Evolutionary conservation across 2,797 vertebrate genomes (phyloP).

Genomic region (Lepus townsendii): DNA sequence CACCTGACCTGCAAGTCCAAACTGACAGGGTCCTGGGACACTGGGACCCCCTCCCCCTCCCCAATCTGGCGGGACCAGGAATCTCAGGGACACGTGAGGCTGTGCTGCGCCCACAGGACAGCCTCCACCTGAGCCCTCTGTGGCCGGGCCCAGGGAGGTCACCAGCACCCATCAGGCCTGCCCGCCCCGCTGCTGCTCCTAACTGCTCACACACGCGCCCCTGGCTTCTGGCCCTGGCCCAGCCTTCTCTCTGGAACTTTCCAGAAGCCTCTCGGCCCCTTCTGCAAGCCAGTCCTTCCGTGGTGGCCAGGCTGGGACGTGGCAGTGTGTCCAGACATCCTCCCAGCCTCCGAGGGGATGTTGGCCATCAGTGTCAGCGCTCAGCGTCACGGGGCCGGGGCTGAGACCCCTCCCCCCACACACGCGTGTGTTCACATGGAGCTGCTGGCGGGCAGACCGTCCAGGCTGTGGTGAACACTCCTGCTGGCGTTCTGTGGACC

Average conservation of each 20-base stretch:
- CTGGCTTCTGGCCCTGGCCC: neutral
- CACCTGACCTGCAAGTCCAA: neutral
- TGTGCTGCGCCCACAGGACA: accelerated
- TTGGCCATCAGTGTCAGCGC: too few species aligned
- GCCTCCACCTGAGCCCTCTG: neutral
- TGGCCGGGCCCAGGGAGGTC: neutral
- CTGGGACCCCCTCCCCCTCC: neutral
- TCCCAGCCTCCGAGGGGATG: neutral
- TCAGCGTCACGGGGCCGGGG: neutral
- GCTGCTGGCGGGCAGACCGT: too few species aligned
- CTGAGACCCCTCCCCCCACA: neutral
- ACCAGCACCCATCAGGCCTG: neutral
- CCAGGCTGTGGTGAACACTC: too few species aligned
- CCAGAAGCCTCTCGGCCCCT: neutral
- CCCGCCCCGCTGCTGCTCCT: too few species aligned
- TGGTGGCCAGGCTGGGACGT: neutral
- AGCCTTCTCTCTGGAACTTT: neutral
- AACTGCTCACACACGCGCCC: too few species aligned
- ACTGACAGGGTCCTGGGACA: too few species aligned
- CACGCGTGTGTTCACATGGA: too few species aligned
- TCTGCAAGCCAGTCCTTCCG: neutral
- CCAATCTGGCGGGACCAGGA: neutral
- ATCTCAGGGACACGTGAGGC: neutral
- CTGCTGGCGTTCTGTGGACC: too few species aligned
- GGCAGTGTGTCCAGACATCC: neutral